Conservation (phyloP, 2,113 vertebrate genomes). For the Phrynosoma blainvillii region DNA sequence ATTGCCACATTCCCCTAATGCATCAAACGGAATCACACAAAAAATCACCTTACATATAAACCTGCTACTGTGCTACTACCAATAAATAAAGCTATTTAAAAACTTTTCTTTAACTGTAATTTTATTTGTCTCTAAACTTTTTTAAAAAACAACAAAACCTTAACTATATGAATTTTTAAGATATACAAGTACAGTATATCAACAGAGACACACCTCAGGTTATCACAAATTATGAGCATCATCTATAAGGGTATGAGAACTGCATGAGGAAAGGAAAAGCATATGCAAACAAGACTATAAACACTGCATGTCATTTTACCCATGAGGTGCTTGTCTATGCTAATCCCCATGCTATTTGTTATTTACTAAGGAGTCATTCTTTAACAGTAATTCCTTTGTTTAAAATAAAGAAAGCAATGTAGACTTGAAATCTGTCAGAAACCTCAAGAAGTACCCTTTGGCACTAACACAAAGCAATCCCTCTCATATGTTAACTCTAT, state of each 20-base stretch:
- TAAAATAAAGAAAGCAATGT: slow-evolving; percentile 42
- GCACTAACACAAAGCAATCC: slow-evolving; percentile 62
- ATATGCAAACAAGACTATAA: slow-evolving; percentile 23
- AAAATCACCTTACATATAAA: slow-evolving; percentile 55
- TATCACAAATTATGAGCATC: slow-evolving; percentile 64
- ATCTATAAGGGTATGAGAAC: slow-evolving; percentile 54
- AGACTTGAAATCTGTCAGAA: slow-evolving; percentile 49
- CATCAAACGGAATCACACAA: slow-evolving; percentile 64
- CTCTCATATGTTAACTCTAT: slow-evolving; percentile 69
- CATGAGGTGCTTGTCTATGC: slow-evolving; percentile 53
- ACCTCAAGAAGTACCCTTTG: slow-evolving; percentile 37
- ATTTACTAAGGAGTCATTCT: slow-evolving; percentile 49
- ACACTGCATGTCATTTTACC: slow-evolving; percentile 51
- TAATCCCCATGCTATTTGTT: slow-evolving; percentile 34
- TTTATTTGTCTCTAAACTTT: slow-evolving; percentile 65
- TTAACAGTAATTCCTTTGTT: slow-evolving; percentile 51
- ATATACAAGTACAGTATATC: slow-evolving; percentile 51
- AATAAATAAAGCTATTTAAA: slow-evolving; percentile 49
- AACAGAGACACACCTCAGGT: slow-evolving; percentile 55
- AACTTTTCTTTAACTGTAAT: slow-evolving; percentile 46
- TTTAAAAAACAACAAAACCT: slow-evolving; percentile 29
- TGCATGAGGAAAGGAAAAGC: slow-evolving; percentile 25
- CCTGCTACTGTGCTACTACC: slow-evolving; percentile 48
- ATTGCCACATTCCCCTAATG: slow-evolving; percentile 74
- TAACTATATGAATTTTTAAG: slow-evolving; percentile 65